Conservation (phyloP, 2,113 vertebrate genomes). For the Takifugu bimaculatus region DNA sequence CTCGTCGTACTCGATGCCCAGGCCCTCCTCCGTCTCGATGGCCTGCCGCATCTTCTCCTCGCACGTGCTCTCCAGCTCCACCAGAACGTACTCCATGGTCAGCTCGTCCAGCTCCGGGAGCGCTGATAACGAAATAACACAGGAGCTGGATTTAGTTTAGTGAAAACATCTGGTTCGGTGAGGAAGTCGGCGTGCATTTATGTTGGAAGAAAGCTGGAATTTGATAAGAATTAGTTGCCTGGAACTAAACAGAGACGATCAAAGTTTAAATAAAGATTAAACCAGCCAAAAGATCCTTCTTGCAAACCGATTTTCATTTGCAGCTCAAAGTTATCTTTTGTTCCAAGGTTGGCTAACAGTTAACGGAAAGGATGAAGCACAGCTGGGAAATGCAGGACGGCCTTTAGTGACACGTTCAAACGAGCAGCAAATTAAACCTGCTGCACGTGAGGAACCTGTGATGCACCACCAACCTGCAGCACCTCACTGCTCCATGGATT, state of each 20-base stretch:
- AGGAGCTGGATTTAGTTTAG: not conserved
- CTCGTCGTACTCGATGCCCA: conserved; percentile 97
- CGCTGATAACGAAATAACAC: conserved; percentile 66
- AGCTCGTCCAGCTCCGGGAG: conserved; percentile 88
- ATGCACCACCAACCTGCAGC: no score
- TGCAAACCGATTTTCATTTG: conserved; percentile 20
- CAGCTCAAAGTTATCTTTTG: conserved; percentile 53
- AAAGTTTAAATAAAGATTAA: no score
- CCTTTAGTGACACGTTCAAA: no score
- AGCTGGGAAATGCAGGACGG: conserved; percentile 23
- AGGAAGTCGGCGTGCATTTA: no score
- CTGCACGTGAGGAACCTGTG: no score
- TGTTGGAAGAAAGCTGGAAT: no score
- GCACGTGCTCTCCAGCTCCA: conserved; percentile 88
- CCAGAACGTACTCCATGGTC: conserved; percentile 87
- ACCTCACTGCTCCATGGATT: no score
- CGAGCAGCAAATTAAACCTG: no score
- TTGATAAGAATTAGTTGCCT: no score
- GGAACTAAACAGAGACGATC: no score
- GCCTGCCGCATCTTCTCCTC: conserved; percentile 90
- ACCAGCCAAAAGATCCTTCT: not conserved
- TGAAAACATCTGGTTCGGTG: no score
- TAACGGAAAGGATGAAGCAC: conserved; percentile 41
- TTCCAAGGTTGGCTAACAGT: conserved; percentile 49
- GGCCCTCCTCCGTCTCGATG: conserved; percentile 91